Conservation (phyloP, 1,140 invertebrate genomes). For the Tetramorium parvispinum region DNA sequence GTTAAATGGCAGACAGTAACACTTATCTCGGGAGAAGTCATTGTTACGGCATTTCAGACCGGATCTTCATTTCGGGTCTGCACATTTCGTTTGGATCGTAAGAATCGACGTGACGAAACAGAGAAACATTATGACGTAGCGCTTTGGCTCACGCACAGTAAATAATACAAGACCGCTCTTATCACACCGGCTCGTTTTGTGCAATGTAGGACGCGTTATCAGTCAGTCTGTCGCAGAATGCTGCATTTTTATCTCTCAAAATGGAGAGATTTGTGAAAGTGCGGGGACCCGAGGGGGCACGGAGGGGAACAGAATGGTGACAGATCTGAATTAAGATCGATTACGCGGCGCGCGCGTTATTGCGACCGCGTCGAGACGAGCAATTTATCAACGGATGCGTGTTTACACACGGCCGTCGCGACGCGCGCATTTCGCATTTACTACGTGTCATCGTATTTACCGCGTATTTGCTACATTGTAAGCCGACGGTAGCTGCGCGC, state of each 20-base stretch:
- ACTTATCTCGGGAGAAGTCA: background rate
- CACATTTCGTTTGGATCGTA: background rate
- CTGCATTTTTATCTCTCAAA: conserved; percentile 71
- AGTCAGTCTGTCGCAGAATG: conserved; percentile 66
- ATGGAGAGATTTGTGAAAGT: conserved; percentile 47
- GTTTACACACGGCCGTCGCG: conserved; percentile 23
- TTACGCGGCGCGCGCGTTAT: conserved; percentile 46
- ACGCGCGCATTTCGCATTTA: conserved; percentile 38
- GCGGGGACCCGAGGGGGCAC: background rate
- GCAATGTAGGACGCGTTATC: conserved; percentile 73
- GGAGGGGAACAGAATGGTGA: background rate
- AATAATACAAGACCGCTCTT: conserved; percentile 66
- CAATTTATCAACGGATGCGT: conserved; percentile 45
- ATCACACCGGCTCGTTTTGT: conserved; percentile 64
- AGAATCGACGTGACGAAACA: conserved; percentile 20
- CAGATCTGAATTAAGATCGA: conserved; percentile 71
- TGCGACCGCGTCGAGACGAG: conserved; percentile 15
- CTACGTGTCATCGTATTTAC: conserved; percentile 53
- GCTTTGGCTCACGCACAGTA: conserved; percentile 53
- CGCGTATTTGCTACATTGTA: conserved; percentile 36
- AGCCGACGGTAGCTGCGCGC: conserved; percentile 25
- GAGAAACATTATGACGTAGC: conserved; percentile 57
- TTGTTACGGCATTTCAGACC: background rate
- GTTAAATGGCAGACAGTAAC: background rate
- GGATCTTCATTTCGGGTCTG: background rate